Evolutionary conservation across 2,113 vertebrate species (phyloP), one percentile per base, ranked within the genome.

Genomic region (Leptosomus discolor): DNA sequence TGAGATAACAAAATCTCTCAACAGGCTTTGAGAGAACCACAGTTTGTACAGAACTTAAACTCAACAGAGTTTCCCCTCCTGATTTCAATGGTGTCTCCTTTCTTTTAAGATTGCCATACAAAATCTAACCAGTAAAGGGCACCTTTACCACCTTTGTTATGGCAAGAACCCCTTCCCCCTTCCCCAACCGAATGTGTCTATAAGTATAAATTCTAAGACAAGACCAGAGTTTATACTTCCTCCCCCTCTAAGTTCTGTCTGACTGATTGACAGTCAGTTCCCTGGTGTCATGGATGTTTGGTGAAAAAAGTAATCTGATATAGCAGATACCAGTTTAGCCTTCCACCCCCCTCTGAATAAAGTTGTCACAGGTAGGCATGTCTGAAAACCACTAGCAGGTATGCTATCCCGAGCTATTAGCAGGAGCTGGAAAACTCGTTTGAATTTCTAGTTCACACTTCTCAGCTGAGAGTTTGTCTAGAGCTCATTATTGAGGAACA

Each of bases 31-130:
- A 84, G 37, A 93, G 20, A 67, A 37, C 34, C 48, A 64, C 54
- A 80, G 6, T 63, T 91, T 58, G 16, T 50, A 54, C 3, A 19
- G 20, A 87, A 80, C 17, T 70, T 54, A 56, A 93, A 74, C n/a
- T 81, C 75, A 74, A 39, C 73, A 76, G 88, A 97, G 86, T 84
- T 89, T 82, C 90, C 83, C 85, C 88, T 82, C 84, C 86, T 85
- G 95, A 95, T 97, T 97, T 97, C 98, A 97, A 90, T 97, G 96
- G 97, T 97, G 94, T 96, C 92, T 63, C 43, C 90, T 92, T 94
- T 69, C 90, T 95, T 96, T 95, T 75, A 90, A 94, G 92, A 53
- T 96, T 95, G 97, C 97, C 97, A 96, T 96, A 71, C 97, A 96
- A 97, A 96, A 93, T 54, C 83, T 60, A 53, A 18, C 50, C 90